Conservation (phyloP, 2,797 vertebrate species). For the Acropternis orthonyx region DNA sequence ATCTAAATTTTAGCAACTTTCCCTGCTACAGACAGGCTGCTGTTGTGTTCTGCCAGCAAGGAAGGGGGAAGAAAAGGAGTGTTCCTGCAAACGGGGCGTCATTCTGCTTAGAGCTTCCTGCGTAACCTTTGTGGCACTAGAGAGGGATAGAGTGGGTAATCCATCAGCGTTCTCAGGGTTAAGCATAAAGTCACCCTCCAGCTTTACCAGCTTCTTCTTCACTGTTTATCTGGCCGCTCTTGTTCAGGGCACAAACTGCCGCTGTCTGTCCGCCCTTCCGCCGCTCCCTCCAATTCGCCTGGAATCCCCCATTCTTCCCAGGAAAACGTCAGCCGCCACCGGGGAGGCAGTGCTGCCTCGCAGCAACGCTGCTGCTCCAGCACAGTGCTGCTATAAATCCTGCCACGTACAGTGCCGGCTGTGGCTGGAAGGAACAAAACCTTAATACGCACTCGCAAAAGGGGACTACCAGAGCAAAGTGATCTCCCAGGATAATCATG, state of each 20-base stretch:
- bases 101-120: background rate
- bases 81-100: background rate
- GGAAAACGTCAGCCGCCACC: fast-evolving
- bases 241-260: background rate
- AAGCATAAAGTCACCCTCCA: background rate
- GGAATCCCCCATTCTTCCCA: background rate
- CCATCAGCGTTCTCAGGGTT: background rate
- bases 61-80: background rate
- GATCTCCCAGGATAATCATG: background rate
- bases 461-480: background rate
- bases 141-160: background rate
- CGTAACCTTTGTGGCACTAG: background rate
- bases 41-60: background rate
- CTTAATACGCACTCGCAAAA: background rate
- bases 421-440: background rate
- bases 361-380: background rate
- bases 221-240: background rate
- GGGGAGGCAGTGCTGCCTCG: fast-evolving
- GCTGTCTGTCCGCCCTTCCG: background rate
- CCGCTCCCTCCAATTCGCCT: background rate
- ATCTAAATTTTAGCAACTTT: background rate
- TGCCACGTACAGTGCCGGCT: background rate
- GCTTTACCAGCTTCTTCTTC: background rate
- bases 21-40: background rate
- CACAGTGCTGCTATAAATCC: fast-evolving